These are phyloP conservation scores for Machimus atricapillus DNA, from an alignment of 2,888 invertebrate genomes.

Conservation along the genomic window DNA sequence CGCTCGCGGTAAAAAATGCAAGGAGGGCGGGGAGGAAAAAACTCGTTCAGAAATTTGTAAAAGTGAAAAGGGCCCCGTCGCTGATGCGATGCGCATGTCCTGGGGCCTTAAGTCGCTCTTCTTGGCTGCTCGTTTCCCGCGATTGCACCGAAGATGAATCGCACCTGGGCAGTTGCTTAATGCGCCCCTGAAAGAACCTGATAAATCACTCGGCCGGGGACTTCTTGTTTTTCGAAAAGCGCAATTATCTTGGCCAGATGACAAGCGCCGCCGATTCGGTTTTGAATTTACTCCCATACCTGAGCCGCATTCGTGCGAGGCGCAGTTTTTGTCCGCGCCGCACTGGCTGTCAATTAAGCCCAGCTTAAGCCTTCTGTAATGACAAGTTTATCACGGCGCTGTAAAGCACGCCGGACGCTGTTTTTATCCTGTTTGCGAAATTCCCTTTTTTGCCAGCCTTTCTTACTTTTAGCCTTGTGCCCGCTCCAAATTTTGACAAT, in stretches of 20 bases:
- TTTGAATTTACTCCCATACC: background rate
- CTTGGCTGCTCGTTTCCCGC: background rate
- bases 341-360: slow-evolving; percentile 1
- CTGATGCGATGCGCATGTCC: slow-evolving; percentile 2
- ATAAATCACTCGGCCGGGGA: slow-evolving; percentile 13
- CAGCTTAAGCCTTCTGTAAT: background rate
- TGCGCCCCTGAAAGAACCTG: slow-evolving; percentile 3
- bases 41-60: background rate
- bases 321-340: background rate
- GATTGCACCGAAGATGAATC: background rate
- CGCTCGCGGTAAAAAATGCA: background rate
- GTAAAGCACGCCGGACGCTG: background rate
- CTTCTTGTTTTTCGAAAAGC: background rate
- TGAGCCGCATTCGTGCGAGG: background rate
- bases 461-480: background rate
- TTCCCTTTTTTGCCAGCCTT: background rate
- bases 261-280: background rate
- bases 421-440: slow-evolving; percentile 1
- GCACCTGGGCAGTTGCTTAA: background rate
- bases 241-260: background rate
- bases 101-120: background rate
- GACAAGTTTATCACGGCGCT: slow-evolving; percentile 21
- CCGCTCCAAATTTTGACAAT: background rate
- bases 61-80: slow-evolving; percentile 7
- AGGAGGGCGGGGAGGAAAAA: background rate